These are phyloP conservation scores for Limenitis camilla DNA, from an alignment of 2,888 invertebrate genomes.

Conservation along the genomic window DNA sequence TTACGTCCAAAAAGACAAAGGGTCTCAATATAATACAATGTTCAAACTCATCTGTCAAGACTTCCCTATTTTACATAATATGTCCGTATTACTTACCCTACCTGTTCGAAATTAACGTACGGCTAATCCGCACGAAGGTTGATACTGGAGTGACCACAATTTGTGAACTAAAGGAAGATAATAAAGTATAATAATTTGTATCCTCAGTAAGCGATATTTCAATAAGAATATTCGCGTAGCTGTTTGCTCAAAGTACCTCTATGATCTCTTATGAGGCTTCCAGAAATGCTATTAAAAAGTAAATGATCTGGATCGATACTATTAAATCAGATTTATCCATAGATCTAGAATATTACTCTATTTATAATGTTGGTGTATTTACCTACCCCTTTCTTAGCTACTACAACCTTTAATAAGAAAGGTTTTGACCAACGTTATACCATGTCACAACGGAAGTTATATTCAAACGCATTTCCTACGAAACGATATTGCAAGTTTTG, in stretches of 20 bases:
- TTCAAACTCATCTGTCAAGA: conserved; percentile 9
- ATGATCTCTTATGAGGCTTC: too few species aligned
- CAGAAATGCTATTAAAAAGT: too few species aligned
- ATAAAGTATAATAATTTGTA: neutral
- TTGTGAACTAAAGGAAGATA: neutral
- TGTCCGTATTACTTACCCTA: conserved; percentile 12
- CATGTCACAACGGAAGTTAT: too few species aligned
- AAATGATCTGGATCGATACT: too few species aligned
- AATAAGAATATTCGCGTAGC: neutral
- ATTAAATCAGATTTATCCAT: too few species aligned
- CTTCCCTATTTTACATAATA: conserved; percentile 10
- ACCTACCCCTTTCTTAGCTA: too few species aligned
- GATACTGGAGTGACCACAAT: neutral
- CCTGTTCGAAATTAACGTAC: conserved; percentile 12
- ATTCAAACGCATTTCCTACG: too few species aligned
- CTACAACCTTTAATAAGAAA: too few species aligned
- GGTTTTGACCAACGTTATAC: too few species aligned
- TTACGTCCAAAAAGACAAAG: neutral
- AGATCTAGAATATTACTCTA: too few species aligned
- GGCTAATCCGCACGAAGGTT: conserved; percentile 4
- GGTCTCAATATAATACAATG: conserved; percentile 1
- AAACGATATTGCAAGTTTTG: too few species aligned
- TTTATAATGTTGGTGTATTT: too few species aligned
- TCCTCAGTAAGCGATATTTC: neutral
- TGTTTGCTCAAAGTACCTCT: neutral